phyloP scores from a whole-genome alignment of 1,140 invertebrate species.

The Chlorops oryzae region DNA sequence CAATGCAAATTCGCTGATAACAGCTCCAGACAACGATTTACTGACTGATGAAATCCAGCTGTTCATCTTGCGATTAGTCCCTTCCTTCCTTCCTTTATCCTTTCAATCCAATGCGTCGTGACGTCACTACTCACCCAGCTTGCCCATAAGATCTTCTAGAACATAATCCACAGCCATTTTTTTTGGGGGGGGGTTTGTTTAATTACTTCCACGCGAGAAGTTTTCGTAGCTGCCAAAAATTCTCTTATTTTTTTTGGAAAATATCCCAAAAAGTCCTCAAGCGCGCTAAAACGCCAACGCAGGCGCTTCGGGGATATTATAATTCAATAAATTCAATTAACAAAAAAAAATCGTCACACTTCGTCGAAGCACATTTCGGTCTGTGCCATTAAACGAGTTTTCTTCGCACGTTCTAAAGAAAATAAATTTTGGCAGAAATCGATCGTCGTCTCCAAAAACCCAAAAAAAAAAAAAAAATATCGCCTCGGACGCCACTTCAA shows the following conservation, averaged over 20 bases:
- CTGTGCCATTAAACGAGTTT: neutral
- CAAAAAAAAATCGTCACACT: neutral
- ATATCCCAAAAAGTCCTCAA: neutral
- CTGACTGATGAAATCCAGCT: neutral
- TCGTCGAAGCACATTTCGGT: neutral
- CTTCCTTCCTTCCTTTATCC: no score
- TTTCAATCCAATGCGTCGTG: neutral
- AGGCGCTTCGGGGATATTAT: neutral
- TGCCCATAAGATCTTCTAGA: conserved; percentile 62
- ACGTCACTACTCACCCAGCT: conserved; percentile 52
- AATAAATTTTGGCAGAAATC: neutral
- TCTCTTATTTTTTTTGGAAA: neutral
- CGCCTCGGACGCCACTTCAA: neutral
- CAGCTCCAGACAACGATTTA: neutral
- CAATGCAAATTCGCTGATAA: neutral
- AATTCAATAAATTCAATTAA: neutral
- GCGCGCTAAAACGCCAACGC: neutral
- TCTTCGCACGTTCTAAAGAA: neutral
- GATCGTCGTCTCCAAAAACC: neutral
- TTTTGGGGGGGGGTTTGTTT: neutral
- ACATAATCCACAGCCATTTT: conserved; percentile 59
- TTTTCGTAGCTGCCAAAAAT: no score
- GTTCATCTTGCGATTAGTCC: no score
- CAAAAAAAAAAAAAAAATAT: no score
- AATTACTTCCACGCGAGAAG: neutral